Evolutionary conservation across 2,113 vertebrate species (phyloP), one percentile per base, ranked within the genome.

Genomic region (Pimephales promelas): DNA sequence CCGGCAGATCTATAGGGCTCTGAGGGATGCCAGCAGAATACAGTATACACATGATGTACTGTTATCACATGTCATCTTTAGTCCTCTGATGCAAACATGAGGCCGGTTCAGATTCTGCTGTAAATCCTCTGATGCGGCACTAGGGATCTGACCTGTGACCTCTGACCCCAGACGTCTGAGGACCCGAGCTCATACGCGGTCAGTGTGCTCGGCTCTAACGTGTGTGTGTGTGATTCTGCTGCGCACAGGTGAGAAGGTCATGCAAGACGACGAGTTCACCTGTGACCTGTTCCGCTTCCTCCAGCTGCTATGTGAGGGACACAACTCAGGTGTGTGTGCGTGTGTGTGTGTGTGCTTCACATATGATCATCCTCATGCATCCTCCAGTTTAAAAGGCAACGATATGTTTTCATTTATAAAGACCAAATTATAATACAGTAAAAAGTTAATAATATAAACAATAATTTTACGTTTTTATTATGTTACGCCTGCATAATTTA

Each of bases 251-350:
- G 97, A 99, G 89, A 99, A 99, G 88, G 97, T 98, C 89, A 97
- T 99, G 93, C 97, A 97, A 91, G 97, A 97, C 76, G 97, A 98
- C 62, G 96, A 98, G 89, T 98, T 99, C 87, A 98, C 96, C 84
- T 98, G 97, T 93, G 97, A 98, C 92, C 97, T 98, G 90, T 98
- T 98, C 94, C 96, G 97, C 86, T 98, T 98, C 94, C 96, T 98
- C 74, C 97, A 98, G 3, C 94, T 98, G 88, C 96, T 98, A 4
- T 98, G 97, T 90, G 97, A 98, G 94, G 97, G 97, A 85, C 97
- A 98, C 91, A 98, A 95, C 88, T 97, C 97, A 94, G 97, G 97
- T 98, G 89, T 36, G 34, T 47, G 45, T 47, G 45, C 9, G 36
- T 45, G 43, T 45, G 45, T 47, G 45, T 47, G 13, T 14, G 11